Evolutionary conservation across 2,888 invertebrate species (phyloP).

Genomic region (Phengaris alcon): DNA sequence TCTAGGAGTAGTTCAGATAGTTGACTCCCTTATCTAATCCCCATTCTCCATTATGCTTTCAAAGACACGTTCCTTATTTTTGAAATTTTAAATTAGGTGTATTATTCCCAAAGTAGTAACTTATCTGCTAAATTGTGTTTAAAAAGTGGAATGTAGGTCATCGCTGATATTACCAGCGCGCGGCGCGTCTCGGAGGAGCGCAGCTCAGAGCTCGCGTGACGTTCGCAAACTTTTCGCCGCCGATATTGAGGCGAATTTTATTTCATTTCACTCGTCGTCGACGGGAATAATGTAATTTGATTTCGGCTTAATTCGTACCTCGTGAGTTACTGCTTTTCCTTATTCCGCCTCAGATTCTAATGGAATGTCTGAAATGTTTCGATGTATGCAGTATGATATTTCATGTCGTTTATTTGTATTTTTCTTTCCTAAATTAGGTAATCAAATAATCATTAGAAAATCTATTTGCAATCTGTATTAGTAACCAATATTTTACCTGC

Average conservation of each 20-base stretch:
- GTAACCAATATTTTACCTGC: no score
- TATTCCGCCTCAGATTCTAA: background rate
- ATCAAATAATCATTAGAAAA: no score
- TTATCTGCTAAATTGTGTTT: slow-evolving; percentile 19
- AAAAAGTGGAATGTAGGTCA: slow-evolving; percentile 40
- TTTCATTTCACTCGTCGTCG: slow-evolving; percentile 34
- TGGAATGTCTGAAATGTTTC: background rate
- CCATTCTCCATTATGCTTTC: background rate
- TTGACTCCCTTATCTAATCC: background rate
- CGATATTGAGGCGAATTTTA: slow-evolving; percentile 41
- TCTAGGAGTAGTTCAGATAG: background rate
- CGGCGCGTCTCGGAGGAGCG: slow-evolving; percentile 32
- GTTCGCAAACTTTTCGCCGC: slow-evolving; percentile 40
- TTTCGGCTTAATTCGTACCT: slow-evolving; percentile 36
- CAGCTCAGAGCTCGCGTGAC: slow-evolving; percentile 33
- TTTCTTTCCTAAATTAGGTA: no score
- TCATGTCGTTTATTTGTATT: background rate
- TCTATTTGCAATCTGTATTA: no score
- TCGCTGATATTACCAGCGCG: slow-evolving; percentile 39
- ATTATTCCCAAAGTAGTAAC: slow-evolving; percentile 1
- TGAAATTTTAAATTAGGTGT: background rate
- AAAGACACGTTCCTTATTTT: background rate
- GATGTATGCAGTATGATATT: background rate
- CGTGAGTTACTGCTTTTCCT: slow-evolving; percentile 33
- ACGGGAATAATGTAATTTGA: slow-evolving; percentile 39